A percentile compares a stretch with the other conserved stretches of the same genome.
Evolutionary conservation across 2,113 vertebrate species (phyloP).

Genomic region (Nanorana parkeri): DNA sequence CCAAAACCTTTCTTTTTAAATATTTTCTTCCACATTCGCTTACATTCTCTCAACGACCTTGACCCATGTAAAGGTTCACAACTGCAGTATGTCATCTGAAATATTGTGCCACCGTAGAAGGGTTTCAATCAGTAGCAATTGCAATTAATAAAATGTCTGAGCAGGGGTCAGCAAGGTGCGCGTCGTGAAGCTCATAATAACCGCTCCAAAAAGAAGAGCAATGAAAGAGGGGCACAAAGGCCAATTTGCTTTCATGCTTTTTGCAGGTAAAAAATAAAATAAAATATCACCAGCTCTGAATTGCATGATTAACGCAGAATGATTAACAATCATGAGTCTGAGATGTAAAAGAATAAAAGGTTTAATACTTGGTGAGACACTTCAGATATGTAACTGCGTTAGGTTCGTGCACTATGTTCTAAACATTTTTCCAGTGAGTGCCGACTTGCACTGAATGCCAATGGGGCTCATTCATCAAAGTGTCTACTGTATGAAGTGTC

Average conservation of each 20-base stretch:
- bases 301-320: slow-evolving; percentile 29
- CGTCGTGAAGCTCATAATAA: slow-evolving; percentile 37
- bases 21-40: not conserved
- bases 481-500: too few species aligned
- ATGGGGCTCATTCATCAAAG: too few species aligned
- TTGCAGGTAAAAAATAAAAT: not conserved
- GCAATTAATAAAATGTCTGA: slow-evolving; percentile 54
- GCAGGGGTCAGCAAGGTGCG: slow-evolving; percentile 33
- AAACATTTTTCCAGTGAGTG: not conserved
- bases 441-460: not conserved
- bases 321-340: slow-evolving; percentile 42
- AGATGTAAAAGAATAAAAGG: slow-evolving; percentile 24
- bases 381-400: not conserved
- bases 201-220: slow-evolving; percentile 36
- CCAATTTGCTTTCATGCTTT: slow-evolving; percentile 10
- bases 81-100: slow-evolving; percentile 42
- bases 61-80: not conserved
- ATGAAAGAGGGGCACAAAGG: slow-evolving; percentile 23
- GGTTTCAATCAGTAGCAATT: slow-evolving; percentile 50
- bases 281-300: slow-evolving; percentile 8
- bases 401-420: not conserved
- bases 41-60: slow-evolving; percentile 14
- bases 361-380: not conserved
- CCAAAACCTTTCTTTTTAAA: not conserved
- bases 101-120: not conserved